Conservation (phyloP, 2,113 vertebrate species). For the Pangasianodon hypophthalmus region DNA sequence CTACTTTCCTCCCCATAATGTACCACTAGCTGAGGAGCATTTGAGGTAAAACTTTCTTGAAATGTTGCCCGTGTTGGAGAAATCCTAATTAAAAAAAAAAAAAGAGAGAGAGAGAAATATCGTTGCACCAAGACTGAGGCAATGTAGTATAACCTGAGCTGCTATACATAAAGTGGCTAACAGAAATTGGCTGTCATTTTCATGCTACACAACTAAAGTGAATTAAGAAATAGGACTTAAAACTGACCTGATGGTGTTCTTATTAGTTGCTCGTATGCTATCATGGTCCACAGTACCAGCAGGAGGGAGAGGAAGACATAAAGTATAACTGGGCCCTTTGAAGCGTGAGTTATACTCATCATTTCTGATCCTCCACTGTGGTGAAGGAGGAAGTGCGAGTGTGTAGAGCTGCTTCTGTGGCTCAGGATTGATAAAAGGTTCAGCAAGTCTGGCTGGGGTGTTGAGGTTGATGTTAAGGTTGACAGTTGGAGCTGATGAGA, state of each 20-base stretch:
- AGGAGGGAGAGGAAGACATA: not conserved
- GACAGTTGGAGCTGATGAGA: conserved; percentile 12
- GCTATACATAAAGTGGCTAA: not conserved
- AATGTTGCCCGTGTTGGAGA: conserved; percentile 40
- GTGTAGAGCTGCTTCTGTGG: conserved; percentile 36
- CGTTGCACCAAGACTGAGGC: not conserved
- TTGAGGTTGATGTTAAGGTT: conserved; percentile 50
- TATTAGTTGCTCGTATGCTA: not conserved
- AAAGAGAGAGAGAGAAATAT: not conserved
- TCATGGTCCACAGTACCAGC: not conserved
- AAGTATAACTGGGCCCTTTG: conserved; percentile 7
- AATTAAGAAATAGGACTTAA: not conserved
- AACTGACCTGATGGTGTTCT: conserved; percentile 7
- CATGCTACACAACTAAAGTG: not conserved
- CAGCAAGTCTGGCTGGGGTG: conserved; percentile 37
- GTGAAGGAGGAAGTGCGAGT: conserved; percentile 37
- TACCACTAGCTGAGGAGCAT: conserved; percentile 47
- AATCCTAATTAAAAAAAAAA: conserved; percentile 54
- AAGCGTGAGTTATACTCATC: conserved; percentile 33
- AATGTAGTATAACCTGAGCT: not conserved
- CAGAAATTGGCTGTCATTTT: not conserved
- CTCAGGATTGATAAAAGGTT: conserved; percentile 43
- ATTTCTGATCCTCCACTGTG: conserved; percentile 13
- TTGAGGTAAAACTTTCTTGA: conserved; percentile 38
- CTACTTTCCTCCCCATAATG: conserved; percentile 37